These are phyloP conservation scores for Caenorhabditis sinica DNA, from an alignment of 2,888 invertebrate genomes.

Conservation along the genomic window DNA sequence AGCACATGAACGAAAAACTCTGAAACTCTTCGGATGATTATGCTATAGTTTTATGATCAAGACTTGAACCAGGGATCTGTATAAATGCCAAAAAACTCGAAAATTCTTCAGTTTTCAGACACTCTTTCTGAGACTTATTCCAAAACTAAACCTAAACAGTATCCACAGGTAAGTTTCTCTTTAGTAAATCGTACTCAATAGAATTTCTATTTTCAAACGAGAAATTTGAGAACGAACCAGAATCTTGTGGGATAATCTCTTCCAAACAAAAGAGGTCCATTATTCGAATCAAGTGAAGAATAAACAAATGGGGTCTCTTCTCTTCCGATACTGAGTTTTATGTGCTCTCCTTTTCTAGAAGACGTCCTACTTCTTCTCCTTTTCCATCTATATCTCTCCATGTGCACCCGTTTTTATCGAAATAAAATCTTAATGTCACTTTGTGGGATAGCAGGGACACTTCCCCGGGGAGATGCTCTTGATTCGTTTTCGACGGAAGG, in stretches of 20 bases:
- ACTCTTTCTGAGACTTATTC: no score
- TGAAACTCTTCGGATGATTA: no score
- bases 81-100: no score
- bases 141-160: no score
- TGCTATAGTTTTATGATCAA: no score
- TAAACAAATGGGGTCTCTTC: slow-evolving; percentile 41
- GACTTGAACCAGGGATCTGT: no score
- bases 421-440: slow-evolving; percentile 71
- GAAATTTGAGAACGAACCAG: background rate
- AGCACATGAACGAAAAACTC: no score
- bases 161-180: no score
- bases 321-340: slow-evolving; percentile 37
- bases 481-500: slow-evolving; percentile 53
- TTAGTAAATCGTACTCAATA: no score
- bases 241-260: background rate
- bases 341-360: slow-evolving; percentile 38
- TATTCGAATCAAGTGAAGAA: slow-evolving; percentile 53
- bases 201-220: background rate
- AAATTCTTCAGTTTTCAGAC: no score
- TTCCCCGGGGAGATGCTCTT: slow-evolving; percentile 61
- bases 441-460: slow-evolving; percentile 31
- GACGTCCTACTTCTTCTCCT: slow-evolving; percentile 18
- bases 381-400: slow-evolving; percentile 28
- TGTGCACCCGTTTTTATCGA: slow-evolving; percentile 65
- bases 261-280: slow-evolving; percentile 25